Evolutionary conservation across 2,888 invertebrate species (phyloP), one percentile per base, ranked within the genome.

Genomic region (Myopa testacea): DNA sequence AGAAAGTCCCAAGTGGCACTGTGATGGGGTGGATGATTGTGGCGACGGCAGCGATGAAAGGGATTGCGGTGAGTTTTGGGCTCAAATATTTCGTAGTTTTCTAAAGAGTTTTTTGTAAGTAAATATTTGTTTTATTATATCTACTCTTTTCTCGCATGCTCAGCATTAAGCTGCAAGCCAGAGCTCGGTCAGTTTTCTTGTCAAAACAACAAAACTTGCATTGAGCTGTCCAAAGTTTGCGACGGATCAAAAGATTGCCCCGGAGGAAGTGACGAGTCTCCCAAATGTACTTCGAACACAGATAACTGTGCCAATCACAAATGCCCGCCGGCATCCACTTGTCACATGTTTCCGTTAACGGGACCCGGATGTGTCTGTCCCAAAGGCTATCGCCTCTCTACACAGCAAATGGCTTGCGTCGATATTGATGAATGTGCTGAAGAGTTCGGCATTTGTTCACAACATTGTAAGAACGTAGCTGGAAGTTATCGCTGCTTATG

Each of bases 401-500:
- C 79, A 5, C 68, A 78, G 0, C 82, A 80, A 16, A 82, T 87
- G 45, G 81, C 79, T 4, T 90, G 89, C 77, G 83, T 82, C 26
- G 94, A 94, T 82, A 89, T 93, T 4, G 90, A 95, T 84, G 94
- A 94, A 83, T 95, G 95, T 82, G 67, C 81, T 69, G 87, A 90
- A 55, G 85, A 88, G 0, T 91, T 90, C 79, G 94, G 94, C 0
- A 88, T 91, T 8, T 95, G 95, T 84, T 93, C 94, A 73, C 95
- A 95, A 81, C 87, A 85, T 14, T 96, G 95, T 84, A 83, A 88
- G 0, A 94, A 95, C 81, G 88, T 82, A 0, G 86, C 87, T 0
- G 93, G 93, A 0, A 91, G 92, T 0, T 94, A 92, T 83, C 85
- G 81, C 4, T 95, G 95, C 82, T 84, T 84, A 4, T 95, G 95